Conservation (phyloP, 2,797 vertebrate genomes). For the Dermochelys coriacea region DNA sequence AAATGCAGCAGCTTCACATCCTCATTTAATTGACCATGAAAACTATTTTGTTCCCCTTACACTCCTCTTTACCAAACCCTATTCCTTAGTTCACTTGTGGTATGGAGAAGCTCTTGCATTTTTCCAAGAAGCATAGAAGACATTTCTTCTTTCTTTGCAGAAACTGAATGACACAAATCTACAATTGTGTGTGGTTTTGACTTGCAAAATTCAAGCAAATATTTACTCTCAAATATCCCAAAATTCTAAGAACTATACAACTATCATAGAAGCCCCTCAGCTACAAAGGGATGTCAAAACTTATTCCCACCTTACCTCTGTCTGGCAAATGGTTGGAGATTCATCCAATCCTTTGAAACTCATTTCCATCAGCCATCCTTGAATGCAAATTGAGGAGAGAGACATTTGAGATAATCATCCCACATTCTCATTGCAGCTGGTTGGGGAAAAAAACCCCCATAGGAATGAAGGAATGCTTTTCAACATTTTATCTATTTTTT, state of each 20-base stretch:
- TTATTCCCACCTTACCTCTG: not conserved
- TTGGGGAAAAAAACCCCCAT: not conserved
- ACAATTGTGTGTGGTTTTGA: not conserved
- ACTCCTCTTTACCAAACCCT: rapidly evolving
- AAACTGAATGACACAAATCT: not conserved
- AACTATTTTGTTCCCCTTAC: not conserved
- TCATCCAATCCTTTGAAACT: not conserved
- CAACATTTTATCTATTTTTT: too few relatives aligned
- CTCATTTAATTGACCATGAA: not conserved
- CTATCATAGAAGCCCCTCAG: not conserved
- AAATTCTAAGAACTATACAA: not conserved
- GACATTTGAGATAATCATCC: not conserved
- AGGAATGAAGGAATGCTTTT: not conserved
- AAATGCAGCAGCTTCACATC: rapidly evolving
- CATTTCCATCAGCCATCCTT: not conserved
- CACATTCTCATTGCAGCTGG: not conserved
- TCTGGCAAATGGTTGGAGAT: not conserved
- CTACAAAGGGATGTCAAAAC: not conserved
- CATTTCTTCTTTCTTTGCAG: not conserved
- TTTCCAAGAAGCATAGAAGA: not conserved
- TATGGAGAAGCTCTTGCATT: rapidly evolving
- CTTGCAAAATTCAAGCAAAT: not conserved
- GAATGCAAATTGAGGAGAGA: not conserved
- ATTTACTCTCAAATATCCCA: not conserved
- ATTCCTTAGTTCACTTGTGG: not conserved